Conservation (phyloP, 2,888 invertebrate species). For the Euspilapteryx auroguttella region DNA sequence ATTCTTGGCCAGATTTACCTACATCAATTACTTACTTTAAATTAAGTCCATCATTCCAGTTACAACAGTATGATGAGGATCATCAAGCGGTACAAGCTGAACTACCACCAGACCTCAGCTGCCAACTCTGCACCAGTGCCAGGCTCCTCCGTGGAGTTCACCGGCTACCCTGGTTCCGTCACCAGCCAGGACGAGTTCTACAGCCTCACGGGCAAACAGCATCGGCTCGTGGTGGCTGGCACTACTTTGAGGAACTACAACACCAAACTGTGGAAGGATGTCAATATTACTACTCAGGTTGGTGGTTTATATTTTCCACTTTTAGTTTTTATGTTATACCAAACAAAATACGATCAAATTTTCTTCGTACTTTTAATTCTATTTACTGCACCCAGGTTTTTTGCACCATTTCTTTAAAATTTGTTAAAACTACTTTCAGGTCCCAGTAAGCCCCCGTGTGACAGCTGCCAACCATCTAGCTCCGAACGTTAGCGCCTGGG, state of each 20-base stretch:
- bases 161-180: constrained; percentile 82
- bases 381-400: too few relatives aligned
- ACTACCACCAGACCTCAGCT: constrained; percentile 65
- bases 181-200: constrained; percentile 86
- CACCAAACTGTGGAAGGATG: constrained; percentile 66
- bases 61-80: constrained; percentile 83
- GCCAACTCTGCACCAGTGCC: constrained; percentile 57
- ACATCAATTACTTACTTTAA: too few relatives aligned
- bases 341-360: too few relatives aligned
- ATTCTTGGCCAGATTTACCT: too few relatives aligned
- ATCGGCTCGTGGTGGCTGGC: constrained; percentile 70
- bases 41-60: too few relatives aligned
- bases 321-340: too few relatives aligned
- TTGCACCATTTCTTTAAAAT: too few relatives aligned
- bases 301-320: too few relatives aligned
- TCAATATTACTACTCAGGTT: constrained; percentile 65
- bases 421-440: too few relatives aligned
- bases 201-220: constrained; percentile 60
- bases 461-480: constrained; percentile 85
- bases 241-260: constrained; percentile 80
- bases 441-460: constrained; percentile 74
- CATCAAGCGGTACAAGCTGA: constrained; percentile 81
- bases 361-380: too few relatives aligned
- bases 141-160: constrained; percentile 72
- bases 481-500: constrained; percentile 72